Conservation (phyloP, 2,113 vertebrate species). For the Xenus cinereus region DNA sequence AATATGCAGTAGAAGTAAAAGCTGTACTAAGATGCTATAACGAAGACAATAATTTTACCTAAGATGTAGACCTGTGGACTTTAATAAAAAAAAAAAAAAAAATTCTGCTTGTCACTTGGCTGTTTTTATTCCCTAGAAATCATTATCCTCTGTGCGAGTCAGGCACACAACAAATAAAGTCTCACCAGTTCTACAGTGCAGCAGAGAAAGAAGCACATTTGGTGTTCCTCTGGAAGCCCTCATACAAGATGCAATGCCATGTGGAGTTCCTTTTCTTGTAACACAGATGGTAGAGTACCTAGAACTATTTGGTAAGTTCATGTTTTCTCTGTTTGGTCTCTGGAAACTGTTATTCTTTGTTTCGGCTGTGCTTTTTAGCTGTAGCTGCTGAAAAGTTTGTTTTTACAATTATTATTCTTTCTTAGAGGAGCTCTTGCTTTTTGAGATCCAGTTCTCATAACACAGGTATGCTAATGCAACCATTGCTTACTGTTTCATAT, state of each 20-base stretch:
- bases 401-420: not conserved
- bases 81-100: too few species aligned
- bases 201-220: conserved; percentile 43
- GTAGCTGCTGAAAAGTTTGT: not conserved
- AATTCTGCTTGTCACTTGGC: not conserved
- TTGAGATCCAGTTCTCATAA: not conserved
- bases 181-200: not conserved
- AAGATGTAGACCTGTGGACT: not conserved
- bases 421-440: not conserved
- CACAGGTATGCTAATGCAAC: not conserved
- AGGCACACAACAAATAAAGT: conserved; percentile 45
- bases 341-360: not conserved
- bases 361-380: not conserved
- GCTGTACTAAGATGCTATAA: not conserved
- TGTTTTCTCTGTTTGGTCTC: not conserved
- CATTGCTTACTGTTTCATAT: not conserved
- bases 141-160: conserved; percentile 49
- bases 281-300: conserved; percentile 79
- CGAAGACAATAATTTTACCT: not conserved
- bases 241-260: not conserved
- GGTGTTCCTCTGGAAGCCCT: conserved; percentile 72
- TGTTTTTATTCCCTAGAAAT: conserved; percentile 51
- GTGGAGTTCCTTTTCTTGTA: conserved; percentile 72
- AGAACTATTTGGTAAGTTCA: conserved; percentile 69
- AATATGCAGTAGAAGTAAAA: not conserved